Evolutionary conservation across 2,888 invertebrate genomes (phyloP).

Genomic region (Xanthia icteritia): DNA sequence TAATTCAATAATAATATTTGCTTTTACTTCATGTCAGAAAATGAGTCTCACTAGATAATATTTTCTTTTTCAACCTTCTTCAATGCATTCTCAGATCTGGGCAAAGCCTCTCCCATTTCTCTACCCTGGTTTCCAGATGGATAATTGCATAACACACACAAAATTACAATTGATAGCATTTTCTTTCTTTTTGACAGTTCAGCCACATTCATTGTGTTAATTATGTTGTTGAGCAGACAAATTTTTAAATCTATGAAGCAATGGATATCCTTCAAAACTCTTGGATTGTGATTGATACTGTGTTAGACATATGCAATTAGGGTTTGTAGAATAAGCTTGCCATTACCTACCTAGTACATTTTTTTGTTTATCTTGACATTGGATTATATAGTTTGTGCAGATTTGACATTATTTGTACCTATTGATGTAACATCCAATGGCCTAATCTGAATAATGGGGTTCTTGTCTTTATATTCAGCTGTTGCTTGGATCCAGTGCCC

Average conservation of each 20-base stretch:
- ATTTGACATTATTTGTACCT: neutral
- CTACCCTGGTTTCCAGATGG: neutral
- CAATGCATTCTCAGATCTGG: neutral
- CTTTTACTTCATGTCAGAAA: neutral
- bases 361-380: neutral
- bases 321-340: neutral
- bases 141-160: no score
- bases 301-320: neutral
- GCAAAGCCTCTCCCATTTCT: neutral
- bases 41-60: neutral
- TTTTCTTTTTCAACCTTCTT: no score
- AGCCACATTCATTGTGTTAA: no score
- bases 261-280: no score
- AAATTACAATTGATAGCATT: no score
- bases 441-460: neutral
- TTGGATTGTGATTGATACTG: neutral
- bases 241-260: no score
- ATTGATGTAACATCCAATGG: conserved; percentile 12
- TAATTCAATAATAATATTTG: neutral
- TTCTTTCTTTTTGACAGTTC: no score
- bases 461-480: neutral
- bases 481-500: neutral
- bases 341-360: neutral
- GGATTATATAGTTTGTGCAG: neutral
- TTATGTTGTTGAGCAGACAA: no score